Conservation (phyloP, 35 echinoderm and acorn worm genomes). For the Amphiura filiformis region DNA sequence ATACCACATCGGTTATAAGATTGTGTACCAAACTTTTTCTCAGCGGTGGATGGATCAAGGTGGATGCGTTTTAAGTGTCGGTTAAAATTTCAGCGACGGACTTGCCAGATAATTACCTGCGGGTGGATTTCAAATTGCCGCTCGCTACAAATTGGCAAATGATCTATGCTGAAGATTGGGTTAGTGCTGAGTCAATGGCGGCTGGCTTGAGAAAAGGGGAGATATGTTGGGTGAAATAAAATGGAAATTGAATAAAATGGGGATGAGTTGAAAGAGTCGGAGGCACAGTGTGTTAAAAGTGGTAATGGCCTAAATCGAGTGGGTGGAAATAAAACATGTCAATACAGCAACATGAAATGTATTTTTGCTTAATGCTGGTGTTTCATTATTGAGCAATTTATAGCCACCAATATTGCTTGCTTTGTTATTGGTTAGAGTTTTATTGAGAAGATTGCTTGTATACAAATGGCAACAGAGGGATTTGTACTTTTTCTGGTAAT, state of each 20-base stretch:
- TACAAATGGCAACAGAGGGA: neutral
- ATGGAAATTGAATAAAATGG: neutral
- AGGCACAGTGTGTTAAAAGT: neutral
- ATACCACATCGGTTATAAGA: neutral
- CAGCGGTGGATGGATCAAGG: neutral
- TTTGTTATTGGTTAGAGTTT: neutral
- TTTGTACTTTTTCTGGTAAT: neutral
- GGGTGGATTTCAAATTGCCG: neutral
- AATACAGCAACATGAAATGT: constrained; percentile 1
- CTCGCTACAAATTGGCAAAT: neutral
- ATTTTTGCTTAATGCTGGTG: neutral
- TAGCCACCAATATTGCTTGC: neutral
- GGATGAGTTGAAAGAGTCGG: neutral
- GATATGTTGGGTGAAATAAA: neutral
- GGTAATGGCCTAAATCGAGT: neutral
- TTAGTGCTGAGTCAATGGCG: neutral
- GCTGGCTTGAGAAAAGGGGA: neutral
- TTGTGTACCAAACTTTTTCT: neutral
- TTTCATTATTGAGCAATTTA: neutral
- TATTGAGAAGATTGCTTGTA: neutral
- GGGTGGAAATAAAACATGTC: neutral
- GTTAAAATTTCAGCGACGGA: neutral
- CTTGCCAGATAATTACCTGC: neutral
- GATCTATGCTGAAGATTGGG: neutral
- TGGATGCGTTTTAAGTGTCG: neutral